Evolutionary conservation across 2,797 vertebrate species (phyloP).

Genomic region (Platalea minor): DNA sequence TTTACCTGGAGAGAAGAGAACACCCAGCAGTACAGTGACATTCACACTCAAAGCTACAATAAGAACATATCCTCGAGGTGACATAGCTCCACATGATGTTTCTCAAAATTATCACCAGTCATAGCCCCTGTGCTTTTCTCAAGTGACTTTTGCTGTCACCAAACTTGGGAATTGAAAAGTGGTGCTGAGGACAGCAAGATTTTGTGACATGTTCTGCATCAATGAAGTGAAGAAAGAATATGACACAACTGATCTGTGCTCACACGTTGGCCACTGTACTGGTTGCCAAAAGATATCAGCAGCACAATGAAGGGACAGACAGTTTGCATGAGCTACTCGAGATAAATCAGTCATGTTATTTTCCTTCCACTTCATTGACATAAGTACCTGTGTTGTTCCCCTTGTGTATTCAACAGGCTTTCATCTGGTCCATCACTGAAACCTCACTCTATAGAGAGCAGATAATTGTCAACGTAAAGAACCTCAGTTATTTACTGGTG

Average conservation of each 20-base stretch:
- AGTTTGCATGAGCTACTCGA: not conserved
- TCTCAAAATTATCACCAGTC: not conserved
- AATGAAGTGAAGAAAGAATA: not conserved
- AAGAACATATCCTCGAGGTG: not conserved
- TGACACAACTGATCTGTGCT: not conserved
- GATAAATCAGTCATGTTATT: not conserved
- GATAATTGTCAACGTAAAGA: not conserved
- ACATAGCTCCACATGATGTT: not conserved
- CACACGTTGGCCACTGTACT: accelerated
- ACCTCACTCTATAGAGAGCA: not conserved
- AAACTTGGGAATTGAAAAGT: not conserved
- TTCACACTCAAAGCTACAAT: not conserved
- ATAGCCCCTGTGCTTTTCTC: not conserved
- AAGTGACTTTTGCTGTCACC: constrained; percentile 4
- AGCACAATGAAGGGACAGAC: not conserved
- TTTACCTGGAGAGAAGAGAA: not conserved
- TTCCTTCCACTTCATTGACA: not conserved
- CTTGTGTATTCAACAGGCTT: not conserved
- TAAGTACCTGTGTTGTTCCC: accelerated
- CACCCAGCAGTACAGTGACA: not conserved
- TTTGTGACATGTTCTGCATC: not conserved
- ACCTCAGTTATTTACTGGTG: not conserved
- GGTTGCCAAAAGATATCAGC: not conserved
- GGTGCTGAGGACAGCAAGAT: not conserved
- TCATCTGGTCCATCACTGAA: not conserved